Percentiles rank a stretch among this genome's conserved stretches.
These are phyloP conservation scores for Tinea trinotella DNA, from an alignment of 2,888 invertebrate species.

Conservation along the genomic window DNA sequence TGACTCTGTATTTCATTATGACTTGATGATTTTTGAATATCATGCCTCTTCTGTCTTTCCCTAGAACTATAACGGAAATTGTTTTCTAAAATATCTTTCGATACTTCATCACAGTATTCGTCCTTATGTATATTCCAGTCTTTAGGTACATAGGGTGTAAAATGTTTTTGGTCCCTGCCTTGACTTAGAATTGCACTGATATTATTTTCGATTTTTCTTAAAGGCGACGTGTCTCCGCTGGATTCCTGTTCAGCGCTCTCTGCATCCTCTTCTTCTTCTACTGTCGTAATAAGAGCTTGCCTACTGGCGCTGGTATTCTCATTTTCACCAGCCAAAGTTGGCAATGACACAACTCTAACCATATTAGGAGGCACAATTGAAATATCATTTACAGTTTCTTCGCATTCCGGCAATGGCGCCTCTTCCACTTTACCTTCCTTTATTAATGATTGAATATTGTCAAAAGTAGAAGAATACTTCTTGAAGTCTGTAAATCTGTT, in stretches of 20 bases:
- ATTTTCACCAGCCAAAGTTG: constrained; percentile 74
- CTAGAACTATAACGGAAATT: constrained; percentile 68
- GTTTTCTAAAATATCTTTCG: constrained; percentile 66
- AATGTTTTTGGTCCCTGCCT: constrained; percentile 69
- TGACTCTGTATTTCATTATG: constrained; percentile 74
- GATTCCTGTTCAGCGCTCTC: constrained; percentile 69
- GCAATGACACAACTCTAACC: constrained; percentile 78
- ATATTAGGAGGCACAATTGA: constrained; percentile 75
- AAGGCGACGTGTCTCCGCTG: constrained; percentile 76
- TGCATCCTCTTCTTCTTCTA: constrained; percentile 80
- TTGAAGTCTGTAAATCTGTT: constrained; percentile 75
- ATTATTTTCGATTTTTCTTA: constrained; percentile 80
- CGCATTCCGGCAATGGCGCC: constrained; percentile 56
- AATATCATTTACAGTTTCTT: constrained; percentile 75
- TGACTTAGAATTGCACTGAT: constrained; percentile 78
- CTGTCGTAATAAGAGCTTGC: constrained; percentile 77
- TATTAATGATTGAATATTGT: constrained; percentile 81
- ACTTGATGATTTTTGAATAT: constrained; percentile 75
- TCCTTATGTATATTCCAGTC: constrained; percentile 74
- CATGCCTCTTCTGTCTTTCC: constrained; percentile 67
- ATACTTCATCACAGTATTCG: constrained; percentile 69
- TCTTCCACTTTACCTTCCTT: constrained; percentile 78
- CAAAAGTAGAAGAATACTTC: constrained; percentile 82
- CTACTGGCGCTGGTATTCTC: constrained; percentile 67
- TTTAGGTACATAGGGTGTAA: constrained; percentile 67